Base-by-base conservation (phyloP, 2,888 invertebrate species). In the Pollenia amentaria region DNA sequence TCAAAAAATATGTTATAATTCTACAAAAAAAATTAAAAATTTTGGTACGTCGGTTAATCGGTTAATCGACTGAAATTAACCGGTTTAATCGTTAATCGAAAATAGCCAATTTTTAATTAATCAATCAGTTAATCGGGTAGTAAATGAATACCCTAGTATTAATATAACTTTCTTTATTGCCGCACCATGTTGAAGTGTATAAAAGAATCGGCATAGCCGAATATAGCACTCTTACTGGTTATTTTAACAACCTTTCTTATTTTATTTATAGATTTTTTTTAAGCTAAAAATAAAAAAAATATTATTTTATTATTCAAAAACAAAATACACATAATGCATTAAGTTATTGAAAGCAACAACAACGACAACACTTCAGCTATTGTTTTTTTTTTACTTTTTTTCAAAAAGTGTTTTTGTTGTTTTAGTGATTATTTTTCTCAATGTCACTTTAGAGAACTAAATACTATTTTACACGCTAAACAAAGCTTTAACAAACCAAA, bases 391-490 rank as follows among this genome's bases (percentile, higher is more conserved):
- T 6, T 38, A 11, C 38, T 40, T 57, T 14, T 16, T 40, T 38
- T 38, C 29, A 4, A 29, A 29, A 29, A 1, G 4, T 67, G 46
- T 67, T 78, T 18, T 75, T 67, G 57, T 85, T 67, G 67, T 75
- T 75, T 79, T 16, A 57, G 42, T 65, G 64, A 80, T 82, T 88
- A 65, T 69, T 76, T 84, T 80, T 70, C 75, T 85, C 85, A 85
- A 85, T 85, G 85, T 78, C 85, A 82, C 73, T 85, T 67, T 67
- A 67, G 55, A 21, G 64, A 73, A 78, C 72, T 77, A 73, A 85
- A 77, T 78, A 77, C 81, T 77, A 67, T 81, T 85, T 82, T 85
- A 75, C 73, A 85, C 75, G 82, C 85, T 78, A 85, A 81, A 85
- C 77, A 85, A 85, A 85, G 78, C 77, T 82, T 85, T 40, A 73